Percentiles rank a stretch among this genome's conserved stretches.
Conservation (phyloP, 2,113 vertebrate species). For the Glareola pratincola region DNA sequence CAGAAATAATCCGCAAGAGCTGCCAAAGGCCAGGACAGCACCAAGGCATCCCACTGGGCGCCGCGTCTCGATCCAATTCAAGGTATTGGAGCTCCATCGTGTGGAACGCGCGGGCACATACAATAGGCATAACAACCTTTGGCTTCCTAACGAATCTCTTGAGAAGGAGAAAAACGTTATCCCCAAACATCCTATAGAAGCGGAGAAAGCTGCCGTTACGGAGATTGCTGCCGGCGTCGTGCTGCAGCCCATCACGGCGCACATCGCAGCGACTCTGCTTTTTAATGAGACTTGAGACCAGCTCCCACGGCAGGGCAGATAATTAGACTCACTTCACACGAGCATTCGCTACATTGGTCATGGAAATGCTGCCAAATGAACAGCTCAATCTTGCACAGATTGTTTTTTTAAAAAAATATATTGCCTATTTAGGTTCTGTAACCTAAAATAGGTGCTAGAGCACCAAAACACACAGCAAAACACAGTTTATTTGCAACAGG, state of each 20-base stretch:
- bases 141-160: rapidly evolving
- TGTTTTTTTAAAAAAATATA: neutral
- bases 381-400: neutral
- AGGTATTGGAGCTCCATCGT: slow-evolving; percentile 68
- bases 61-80: neutral
- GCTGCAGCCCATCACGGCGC: neutral
- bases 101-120: neutral
- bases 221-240: neutral
- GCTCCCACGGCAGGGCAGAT: neutral
- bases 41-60: neutral
- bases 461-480: neutral
- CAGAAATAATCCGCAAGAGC: neutral
- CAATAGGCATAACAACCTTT: rapidly evolving
- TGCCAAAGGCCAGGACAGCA: slow-evolving; percentile 32
- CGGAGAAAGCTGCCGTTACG: neutral
- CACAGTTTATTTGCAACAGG: neutral
- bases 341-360: neutral
- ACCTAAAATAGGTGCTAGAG: neutral
- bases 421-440: neutral
- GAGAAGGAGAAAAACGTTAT: neutral
- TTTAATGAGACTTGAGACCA: neutral
- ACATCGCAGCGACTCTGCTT: rapidly evolving
- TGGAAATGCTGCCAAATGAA: rapidly evolving
- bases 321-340: rapidly evolving
- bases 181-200: rapidly evolving